phyloP scores from a whole-genome alignment of 2,797 vertebrate genomes.

The Triplophysa yarkandensis region DNA sequence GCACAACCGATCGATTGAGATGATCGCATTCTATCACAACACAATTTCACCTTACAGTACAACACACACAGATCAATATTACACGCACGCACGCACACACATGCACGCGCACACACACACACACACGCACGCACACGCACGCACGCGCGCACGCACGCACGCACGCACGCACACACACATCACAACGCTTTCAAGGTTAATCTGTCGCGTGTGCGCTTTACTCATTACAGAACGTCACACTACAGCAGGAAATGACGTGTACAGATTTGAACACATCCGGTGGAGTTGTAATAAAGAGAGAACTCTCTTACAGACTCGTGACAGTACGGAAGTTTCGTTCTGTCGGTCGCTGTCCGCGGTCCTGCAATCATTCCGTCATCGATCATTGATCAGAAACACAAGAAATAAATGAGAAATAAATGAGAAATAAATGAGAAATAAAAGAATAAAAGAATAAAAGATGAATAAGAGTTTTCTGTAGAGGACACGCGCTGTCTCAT shows the following conservation, averaged over 20 bases:
- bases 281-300: not conserved
- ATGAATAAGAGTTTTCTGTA: too few relatives aligned
- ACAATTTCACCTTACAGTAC: not conserved
- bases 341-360: slow-evolving; percentile 75
- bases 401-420: not conserved
- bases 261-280: not conserved
- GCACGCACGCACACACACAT: too few relatives aligned
- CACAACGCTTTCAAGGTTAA: slow-evolving; percentile 52
- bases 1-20: slow-evolving; percentile 27
- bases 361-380: slow-evolving; percentile 66
- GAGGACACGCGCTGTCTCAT: slow-evolving; percentile 43
- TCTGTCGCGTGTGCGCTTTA: not conserved
- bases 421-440: too few relatives aligned
- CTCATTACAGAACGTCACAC: not conserved
- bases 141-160: too few relatives aligned
- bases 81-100: slow-evolving; percentile 20
- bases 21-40: not conserved
- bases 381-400: not conserved
- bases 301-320: slow-evolving; percentile 57
- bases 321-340: slow-evolving; percentile 50
- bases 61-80: not conserved
- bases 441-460: too few relatives aligned
- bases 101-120: too few relatives aligned
- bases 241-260: not conserved
- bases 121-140: slow-evolving; percentile 21